Conservation (phyloP, 2,797 vertebrate genomes). For the Megaceryle alcyon region DNA sequence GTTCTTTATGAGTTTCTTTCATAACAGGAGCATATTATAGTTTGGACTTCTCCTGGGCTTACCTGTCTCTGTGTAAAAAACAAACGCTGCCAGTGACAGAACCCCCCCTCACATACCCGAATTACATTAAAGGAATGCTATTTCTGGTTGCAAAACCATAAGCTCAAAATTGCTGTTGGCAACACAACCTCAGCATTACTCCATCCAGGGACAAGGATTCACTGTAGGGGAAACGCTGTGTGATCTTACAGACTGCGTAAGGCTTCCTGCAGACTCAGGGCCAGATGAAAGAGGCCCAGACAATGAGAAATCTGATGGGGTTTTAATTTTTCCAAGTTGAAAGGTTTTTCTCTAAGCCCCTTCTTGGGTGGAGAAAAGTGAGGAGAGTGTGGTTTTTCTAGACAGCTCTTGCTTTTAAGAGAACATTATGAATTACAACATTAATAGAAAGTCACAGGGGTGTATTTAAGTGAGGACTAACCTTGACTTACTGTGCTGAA, state of each 20-base stretch:
- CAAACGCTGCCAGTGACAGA: neutral
- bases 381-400: neutral
- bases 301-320: neutral
- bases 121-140: slow-evolving; percentile 17
- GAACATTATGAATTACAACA: neutral
- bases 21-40: slow-evolving; percentile 1
- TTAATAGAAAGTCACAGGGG: neutral
- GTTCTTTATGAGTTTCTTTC: slow-evolving; percentile 1
- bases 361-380: neutral
- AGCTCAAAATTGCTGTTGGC: slow-evolving; percentile 41
- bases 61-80: slow-evolving; percentile 18
- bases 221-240: neutral
- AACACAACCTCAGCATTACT: neutral
- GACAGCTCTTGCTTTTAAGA: neutral
- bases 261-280: neutral
- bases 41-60: neutral
- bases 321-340: neutral
- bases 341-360: neutral
- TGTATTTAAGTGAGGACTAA: neutral
- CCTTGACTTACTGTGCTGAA: neutral
- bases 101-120: slow-evolving; percentile 5
- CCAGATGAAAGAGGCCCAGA: neutral
- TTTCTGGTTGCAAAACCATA: slow-evolving; percentile 37
- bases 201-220: neutral
- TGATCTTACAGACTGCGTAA: neutral